Percentiles rank a stretch among this genome's conserved stretches.
These are phyloP conservation scores for Ciona savignyi DNA, from an alignment of 23 tunicate genomes.

Conservation along the genomic window DNA sequence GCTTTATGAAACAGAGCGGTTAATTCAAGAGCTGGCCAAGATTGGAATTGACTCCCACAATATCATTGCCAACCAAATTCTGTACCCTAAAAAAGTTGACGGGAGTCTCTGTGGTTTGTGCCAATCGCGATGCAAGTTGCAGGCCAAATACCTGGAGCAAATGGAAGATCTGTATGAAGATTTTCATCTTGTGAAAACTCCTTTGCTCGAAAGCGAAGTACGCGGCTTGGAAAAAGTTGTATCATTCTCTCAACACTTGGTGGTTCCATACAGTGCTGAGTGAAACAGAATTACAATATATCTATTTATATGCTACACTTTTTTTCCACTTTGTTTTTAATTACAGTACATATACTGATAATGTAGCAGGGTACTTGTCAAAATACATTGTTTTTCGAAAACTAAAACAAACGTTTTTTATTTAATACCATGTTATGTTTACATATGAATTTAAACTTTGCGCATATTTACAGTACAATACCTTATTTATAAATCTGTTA, in stretches of 20 bases:
- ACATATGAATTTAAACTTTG: too few species aligned
- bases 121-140: slow-evolving; percentile 66
- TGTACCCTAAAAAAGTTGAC: slow-evolving; percentile 36
- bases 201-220: slow-evolving; percentile 86
- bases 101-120: slow-evolving; percentile 70
- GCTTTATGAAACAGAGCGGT: slow-evolving; percentile 89
- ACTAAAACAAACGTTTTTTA: too few species aligned
- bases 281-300: too few species aligned
- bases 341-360: too few species aligned
- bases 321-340: too few species aligned
- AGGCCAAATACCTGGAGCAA: slow-evolving; percentile 77
- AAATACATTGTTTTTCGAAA: too few species aligned
- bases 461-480: too few species aligned
- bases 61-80: slow-evolving; percentile 79
- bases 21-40: slow-evolving; percentile 84
- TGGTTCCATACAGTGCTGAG: slow-evolving; percentile 49
- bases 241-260: slow-evolving; percentile 52
- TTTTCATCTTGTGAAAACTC: slow-evolving; percentile 85
- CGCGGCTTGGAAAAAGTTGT: slow-evolving; percentile 87
- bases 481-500: too few species aligned
- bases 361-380: too few species aligned
- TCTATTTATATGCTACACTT: too few species aligned
- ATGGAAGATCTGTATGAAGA: slow-evolving; percentile 85
- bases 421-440: too few species aligned
- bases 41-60: slow-evolving; percentile 87